Base-by-base conservation (phyloP, 2,888 invertebrate genomes). In the Sesia bembeciformis region DNA sequence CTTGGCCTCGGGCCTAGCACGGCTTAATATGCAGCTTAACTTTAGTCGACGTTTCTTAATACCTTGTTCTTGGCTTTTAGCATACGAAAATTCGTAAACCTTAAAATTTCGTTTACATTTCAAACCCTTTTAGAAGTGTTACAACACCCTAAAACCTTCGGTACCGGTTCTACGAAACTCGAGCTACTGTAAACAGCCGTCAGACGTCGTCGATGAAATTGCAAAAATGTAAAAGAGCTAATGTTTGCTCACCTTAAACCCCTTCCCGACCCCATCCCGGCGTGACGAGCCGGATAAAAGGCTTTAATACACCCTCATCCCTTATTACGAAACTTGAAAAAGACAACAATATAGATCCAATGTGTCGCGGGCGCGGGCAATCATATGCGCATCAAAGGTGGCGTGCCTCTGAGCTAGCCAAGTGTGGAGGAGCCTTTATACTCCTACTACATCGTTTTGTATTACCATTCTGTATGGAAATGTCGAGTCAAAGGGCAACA, bases 271-370 rank as follows among this genome's bases (percentile, higher is more conserved):
- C 88, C 86, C 81, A 79, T 77, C 79, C 71, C 77, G 73, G 84
- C 86, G 88, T 88, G 88, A 89, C 88, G 89, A 89, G 87, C 86
- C 81, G 88, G 88, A 88, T 89, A 88, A 89, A 89, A 88, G 88
- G 88, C 89, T 89, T 89, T 89, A 89, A 89, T 89, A 89, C 88
- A 89, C 88, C 88, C 89, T 88, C 88, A 88, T 86, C 87, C 87
- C 89, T 89, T 89, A 89, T 89, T 89, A 89, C 88, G 84, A 87
- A 88, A 89, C 88, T 89, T 89, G 89, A 89, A 89, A 89, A 89
- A 89, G 89, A 88, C 89, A 89, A 89, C 89, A 88, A 87, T 89
- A 88, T 86, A 87, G 87, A 87, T 84, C 81, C 81, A 86, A 87
- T 87, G 89, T 89, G 89, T 89, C 88, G 88, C 86, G 86, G 84